Base-by-base conservation (phyloP, 2,888 invertebrate genomes). In the Drosophila lutescens region DNA sequence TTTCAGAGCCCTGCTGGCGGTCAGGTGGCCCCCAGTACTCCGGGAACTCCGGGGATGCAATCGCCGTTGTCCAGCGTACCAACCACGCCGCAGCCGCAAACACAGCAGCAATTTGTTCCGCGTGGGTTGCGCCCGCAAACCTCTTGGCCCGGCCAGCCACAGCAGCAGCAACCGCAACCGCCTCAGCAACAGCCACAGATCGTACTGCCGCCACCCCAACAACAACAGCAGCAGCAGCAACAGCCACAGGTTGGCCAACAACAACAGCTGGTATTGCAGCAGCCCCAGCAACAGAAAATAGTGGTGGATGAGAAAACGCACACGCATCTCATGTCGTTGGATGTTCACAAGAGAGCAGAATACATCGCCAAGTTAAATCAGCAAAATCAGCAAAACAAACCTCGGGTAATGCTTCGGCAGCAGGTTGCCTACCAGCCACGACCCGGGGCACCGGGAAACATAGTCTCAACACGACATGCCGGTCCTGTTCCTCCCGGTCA, bases 261-360 rank as follows among this genome's bases (percentile, higher is more conserved):
- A 17, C 79, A 84, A 8, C 86, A 93, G 56, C 85, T 89, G 10
- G 76, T 90, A 30, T 79, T 83, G 65, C 85, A 70, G 32, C 85
- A 77, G n/a, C 87, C 77, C 20, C 84, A 79, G 30, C 91, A 90
- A 32, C 79, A 86, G 44, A 93, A 96, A 63, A 97, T 97, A 68
- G 97, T 97, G 78, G 91, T 97, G 78, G 97, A 97, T 80, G 96
- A 96, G 0, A 96, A 96, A 81, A 96, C 96, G 0, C 96, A 97
- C 89, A 96, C 96, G 12, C 96, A 96, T 80, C 92, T 97, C 49
- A 96, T 97, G 88, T 96, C 96, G 17, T 94, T 96, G 94, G 96
- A 96, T 85, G 96, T 96, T 0, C 94, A 96, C 73, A 96, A 96
- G 86, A 93, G 96, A 43, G 95, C 96, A 1, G 94, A 96, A 91